These are phyloP conservation scores for Vidua macroura DNA, from an alignment of 2,113 vertebrate species.

Conservation along the genomic window DNA sequence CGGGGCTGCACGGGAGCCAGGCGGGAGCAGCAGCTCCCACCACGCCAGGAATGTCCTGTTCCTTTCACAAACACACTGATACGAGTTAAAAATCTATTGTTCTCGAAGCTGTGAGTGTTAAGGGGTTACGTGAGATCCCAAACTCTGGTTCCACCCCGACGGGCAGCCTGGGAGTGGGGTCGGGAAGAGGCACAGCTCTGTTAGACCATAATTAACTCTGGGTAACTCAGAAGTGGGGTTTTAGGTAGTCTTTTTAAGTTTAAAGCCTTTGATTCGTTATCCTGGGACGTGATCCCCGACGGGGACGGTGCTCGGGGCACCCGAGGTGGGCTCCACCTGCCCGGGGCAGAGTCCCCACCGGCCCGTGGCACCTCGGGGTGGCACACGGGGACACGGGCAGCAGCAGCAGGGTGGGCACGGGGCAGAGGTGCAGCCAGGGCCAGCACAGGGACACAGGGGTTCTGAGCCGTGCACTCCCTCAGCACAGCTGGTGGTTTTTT, in stretches of 20 bases:
- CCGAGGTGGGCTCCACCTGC: not conserved
- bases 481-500: too few species aligned
- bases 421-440: not conserved
- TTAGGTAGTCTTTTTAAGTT: not conserved
- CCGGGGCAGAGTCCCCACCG: accelerated
- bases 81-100: not conserved
- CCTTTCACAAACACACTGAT: conserved; percentile 13
- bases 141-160: not conserved
- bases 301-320: not conserved
- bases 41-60: not conserved
- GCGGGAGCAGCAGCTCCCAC: not conserved
- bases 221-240: not conserved
- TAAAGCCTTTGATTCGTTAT: conserved; percentile 19
- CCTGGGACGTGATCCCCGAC: not conserved
- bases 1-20: not conserved
- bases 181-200: conserved; percentile 1
- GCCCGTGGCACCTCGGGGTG: accelerated
- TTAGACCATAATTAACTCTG: conserved; percentile 26
- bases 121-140: not conserved
- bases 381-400: accelerated
- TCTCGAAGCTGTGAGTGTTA: conserved; percentile 6
- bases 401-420: accelerated
- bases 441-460: not conserved
- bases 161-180: not conserved
- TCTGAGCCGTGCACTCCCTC: not conserved